These are phyloP conservation scores for Grallaria varia DNA, from an alignment of 2,113 vertebrate species.

Conservation along the genomic window DNA sequence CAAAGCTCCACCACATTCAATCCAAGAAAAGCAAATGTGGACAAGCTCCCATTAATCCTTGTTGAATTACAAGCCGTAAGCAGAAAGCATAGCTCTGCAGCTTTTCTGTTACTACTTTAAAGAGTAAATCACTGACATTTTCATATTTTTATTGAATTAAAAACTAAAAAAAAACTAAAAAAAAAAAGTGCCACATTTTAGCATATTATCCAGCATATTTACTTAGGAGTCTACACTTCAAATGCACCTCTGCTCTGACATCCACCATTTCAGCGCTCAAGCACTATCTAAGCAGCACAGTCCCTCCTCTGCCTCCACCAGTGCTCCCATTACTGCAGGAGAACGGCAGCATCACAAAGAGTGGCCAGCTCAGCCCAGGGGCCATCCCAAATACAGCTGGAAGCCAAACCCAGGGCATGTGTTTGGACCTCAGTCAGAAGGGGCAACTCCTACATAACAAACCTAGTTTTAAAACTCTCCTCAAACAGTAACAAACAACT, in stretches of 20 bases:
- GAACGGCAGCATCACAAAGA: background rate
- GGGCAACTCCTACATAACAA: background rate
- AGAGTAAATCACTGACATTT: background rate
- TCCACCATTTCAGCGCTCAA: background rate
- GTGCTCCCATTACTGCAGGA: background rate
- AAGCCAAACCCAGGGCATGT: background rate
- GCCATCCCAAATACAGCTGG: background rate
- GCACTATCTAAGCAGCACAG: background rate
- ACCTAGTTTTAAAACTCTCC: too few species aligned
- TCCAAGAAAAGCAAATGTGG: background rate
- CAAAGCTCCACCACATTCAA: background rate
- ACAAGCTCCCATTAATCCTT: background rate
- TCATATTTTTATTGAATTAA: background rate
- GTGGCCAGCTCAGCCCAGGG: background rate
- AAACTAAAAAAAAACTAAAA: background rate
- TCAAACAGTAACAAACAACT: background rate
- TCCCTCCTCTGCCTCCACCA: rapidly evolving
- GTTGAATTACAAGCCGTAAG: background rate
- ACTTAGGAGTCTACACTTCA: background rate
- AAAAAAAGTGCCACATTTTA: background rate
- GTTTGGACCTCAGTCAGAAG: background rate
- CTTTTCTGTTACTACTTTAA: background rate
- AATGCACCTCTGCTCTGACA: background rate
- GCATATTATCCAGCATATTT: background rate
- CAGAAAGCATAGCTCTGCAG: background rate